Evolutionary conservation across 2,113 vertebrate species (phyloP).

Genomic region (Dasyornis broadbenti): DNA sequence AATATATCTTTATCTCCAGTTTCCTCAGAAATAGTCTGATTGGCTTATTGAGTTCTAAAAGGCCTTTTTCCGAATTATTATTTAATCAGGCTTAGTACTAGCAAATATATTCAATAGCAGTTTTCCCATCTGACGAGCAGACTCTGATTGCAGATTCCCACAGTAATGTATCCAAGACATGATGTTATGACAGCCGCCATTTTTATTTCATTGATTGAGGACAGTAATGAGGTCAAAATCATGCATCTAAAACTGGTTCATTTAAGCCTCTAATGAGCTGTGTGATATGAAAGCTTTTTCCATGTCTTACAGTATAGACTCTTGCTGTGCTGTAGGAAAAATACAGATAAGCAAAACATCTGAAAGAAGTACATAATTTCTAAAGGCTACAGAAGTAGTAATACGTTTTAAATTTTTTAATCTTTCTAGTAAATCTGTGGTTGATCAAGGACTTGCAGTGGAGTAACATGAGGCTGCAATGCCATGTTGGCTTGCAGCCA

Average conservation of each 20-base stretch:
- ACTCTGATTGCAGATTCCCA: slow-evolving; percentile 41
- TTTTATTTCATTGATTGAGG: slow-evolving; percentile 63
- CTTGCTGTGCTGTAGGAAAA: not conserved
- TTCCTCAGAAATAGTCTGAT: slow-evolving; percentile 15
- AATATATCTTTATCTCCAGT: not conserved
- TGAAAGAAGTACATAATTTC: not conserved
- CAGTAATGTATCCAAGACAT: slow-evolving; percentile 19
- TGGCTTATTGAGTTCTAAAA: slow-evolving; percentile 4
- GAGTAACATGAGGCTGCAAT: not conserved
- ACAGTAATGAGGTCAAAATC: slow-evolving; percentile 63
- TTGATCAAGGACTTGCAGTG: not conserved
- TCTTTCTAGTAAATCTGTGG: not conserved
- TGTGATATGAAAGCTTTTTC: slow-evolving; percentile 52
- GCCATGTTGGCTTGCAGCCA: not conserved
- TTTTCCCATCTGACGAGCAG: not conserved
- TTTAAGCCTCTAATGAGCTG: slow-evolving; percentile 64
- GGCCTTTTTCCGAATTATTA: not conserved
- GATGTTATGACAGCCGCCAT: slow-evolving; percentile 31
- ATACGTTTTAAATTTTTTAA: slow-evolving; percentile 10
- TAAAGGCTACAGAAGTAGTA: not conserved
- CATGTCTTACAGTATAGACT: not conserved
- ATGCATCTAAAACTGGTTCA: slow-evolving; percentile 53
- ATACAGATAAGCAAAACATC: not conserved
- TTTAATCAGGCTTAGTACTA: slow-evolving; percentile 49
- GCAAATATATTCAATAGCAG: not conserved